Percentiles rank a stretch among this genome's conserved stretches.
Conservation (phyloP, 2,113 vertebrate species). For the Hemiprocne comata region DNA sequence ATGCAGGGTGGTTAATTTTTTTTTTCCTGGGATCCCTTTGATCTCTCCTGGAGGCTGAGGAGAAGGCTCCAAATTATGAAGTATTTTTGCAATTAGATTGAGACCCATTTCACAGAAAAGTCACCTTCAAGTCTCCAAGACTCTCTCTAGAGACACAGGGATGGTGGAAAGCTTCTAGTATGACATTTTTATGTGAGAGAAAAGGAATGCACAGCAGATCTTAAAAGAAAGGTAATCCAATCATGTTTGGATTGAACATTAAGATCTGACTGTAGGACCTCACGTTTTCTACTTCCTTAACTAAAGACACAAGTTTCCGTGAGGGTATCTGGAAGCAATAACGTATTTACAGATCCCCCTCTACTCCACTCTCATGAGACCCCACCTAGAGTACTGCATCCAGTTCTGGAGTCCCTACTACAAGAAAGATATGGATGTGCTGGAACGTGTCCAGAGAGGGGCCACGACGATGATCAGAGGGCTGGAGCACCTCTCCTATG, state of each 20-base stretch:
- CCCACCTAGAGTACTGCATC: too few relatives aligned
- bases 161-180: background rate
- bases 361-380: too few relatives aligned
- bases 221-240: background rate
- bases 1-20: constrained; percentile 17
- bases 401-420: too few relatives aligned
- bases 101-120: constrained; percentile 16
- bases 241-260: background rate
- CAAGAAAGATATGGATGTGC: too few relatives aligned
- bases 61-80: constrained; percentile 38
- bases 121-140: constrained; percentile 40
- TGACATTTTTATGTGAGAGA: background rate
- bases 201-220: background rate
- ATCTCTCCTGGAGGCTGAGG: constrained; percentile 34
- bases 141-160: background rate
- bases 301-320: background rate
- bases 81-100: constrained; percentile 43
- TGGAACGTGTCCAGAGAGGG: too few relatives aligned
- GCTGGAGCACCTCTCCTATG: too few relatives aligned
- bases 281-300: background rate
- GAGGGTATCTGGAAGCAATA: background rate
- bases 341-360: background rate
- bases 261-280: background rate
- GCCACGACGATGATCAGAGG: too few relatives aligned
- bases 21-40: constrained; percentile 28